Percentiles rank a stretch among this genome's conserved stretches.
These are phyloP conservation scores for Polypterus bichir DNA, from an alignment of 2,113 vertebrate genomes.

Conservation along the genomic window DNA sequence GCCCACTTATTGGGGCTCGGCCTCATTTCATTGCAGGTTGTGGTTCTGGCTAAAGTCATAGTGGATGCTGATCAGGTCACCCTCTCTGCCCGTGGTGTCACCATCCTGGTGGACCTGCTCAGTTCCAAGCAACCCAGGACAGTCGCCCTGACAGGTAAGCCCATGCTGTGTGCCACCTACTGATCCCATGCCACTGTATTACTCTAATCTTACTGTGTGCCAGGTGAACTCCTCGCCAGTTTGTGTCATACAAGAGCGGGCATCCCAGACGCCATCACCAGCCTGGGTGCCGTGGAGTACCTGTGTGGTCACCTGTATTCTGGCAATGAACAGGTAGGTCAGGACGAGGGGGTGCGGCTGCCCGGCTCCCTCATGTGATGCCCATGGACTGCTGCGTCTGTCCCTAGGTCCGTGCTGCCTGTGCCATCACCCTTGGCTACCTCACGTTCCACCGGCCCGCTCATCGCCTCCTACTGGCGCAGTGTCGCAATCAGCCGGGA, in stretches of 20 bases:
- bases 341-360: no score
- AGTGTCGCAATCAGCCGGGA: conserved; percentile 46
- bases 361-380: no score
- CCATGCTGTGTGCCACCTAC: neutral
- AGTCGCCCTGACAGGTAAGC: conserved; percentile 42
- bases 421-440: conserved; percentile 52
- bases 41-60: conserved; percentile 52
- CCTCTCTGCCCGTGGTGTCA: conserved; percentile 48
- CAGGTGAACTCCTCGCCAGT: conserved; percentile 50
- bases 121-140: conserved; percentile 34
- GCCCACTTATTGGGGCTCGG: no score
- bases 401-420: conserved; percentile 41
- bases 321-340: conserved; percentile 46
- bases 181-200: no score
- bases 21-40: conserved; percentile 35
- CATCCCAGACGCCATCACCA: conserved; percentile 46
- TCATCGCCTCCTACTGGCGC: conserved; percentile 42
- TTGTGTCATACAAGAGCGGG: conserved; percentile 48
- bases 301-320: conserved; percentile 49
- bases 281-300: conserved; percentile 39
- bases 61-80: conserved; percentile 43
- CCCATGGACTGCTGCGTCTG: neutral
- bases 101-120: conserved; percentile 40
- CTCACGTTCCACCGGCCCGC: conserved; percentile 49
- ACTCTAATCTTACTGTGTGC: neutral